phyloP scores from a whole-genome alignment of 2,113 vertebrate genomes.

The Prionailurus viverrinus region DNA sequence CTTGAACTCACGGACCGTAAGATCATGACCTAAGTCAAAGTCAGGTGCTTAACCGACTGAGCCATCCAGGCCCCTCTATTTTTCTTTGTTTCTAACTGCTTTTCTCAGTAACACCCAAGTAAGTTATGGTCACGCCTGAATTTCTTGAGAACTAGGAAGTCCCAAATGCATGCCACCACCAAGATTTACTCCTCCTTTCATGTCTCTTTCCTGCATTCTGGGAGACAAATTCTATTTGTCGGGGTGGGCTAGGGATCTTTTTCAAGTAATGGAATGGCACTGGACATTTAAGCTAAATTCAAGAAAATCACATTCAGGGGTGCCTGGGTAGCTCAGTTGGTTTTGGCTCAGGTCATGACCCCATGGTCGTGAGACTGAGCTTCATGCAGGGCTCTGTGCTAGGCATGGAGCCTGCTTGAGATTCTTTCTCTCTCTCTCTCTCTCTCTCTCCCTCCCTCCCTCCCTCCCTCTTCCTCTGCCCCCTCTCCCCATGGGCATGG shows the following conservation, averaged over 20 bases:
- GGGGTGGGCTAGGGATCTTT: neutral
- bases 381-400: too few relatives aligned
- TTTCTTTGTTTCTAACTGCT: neutral
- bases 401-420: too few relatives aligned
- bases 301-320: neutral
- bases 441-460: too few relatives aligned
- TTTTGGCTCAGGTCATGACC: too few relatives aligned
- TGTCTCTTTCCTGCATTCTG: conserved; percentile 13
- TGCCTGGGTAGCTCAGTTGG: too few relatives aligned
- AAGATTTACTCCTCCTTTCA: conserved; percentile 46
- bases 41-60: too few relatives aligned
- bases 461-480: too few relatives aligned
- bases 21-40: too few relatives aligned
- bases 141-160: conserved; percentile 24
- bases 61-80: neutral
- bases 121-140: neutral
- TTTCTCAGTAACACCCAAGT: neutral
- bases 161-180: neutral
- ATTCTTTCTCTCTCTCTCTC: too few relatives aligned
- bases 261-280: neutral
- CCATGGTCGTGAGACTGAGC: too few relatives aligned
- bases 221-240: conserved; percentile 10
- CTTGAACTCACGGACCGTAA: too few relatives aligned
- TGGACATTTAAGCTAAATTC: neutral
- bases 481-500: too few relatives aligned